Evolutionary conservation across 2,797 vertebrate species (phyloP).

Genomic region (Girardinus metallicus): DNA sequence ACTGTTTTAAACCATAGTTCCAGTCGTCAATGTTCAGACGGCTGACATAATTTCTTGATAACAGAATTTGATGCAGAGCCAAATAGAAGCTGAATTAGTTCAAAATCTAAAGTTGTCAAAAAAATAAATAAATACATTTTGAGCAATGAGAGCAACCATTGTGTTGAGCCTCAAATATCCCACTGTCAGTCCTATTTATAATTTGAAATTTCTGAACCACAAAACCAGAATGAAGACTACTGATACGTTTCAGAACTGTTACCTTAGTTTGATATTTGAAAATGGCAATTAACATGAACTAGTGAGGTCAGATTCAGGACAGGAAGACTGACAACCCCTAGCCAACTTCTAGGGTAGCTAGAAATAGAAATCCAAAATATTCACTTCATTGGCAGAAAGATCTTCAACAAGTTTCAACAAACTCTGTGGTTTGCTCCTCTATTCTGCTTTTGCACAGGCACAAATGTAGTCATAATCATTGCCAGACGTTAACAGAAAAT

Average conservation of each 20-base stretch:
- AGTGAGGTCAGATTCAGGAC: not conserved
- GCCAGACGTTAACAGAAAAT: not conserved
- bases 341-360: not conserved
- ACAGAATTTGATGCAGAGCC: not conserved
- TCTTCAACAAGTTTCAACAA: not conserved
- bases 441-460: conserved; percentile 1
- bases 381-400: not conserved
- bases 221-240: not conserved
- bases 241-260: not conserved
- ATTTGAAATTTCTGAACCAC: not conserved
- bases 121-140: not conserved
- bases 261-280: not conserved
- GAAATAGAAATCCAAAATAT: not conserved
- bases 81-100: not conserved
- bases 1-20: not conserved
- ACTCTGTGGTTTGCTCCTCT: not conserved
- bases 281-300: not conserved
- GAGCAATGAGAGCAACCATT: not conserved
- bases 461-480: not conserved
- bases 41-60: no score
- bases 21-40: no score
- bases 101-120: not conserved
- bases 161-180: not conserved
- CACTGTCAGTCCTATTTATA: not conserved
- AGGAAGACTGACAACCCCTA: not conserved